Evolutionary conservation across 1,140 invertebrate genomes (phyloP), one percentile per base, ranked within the genome.

Genomic region (Drosophila sp.): DNA sequence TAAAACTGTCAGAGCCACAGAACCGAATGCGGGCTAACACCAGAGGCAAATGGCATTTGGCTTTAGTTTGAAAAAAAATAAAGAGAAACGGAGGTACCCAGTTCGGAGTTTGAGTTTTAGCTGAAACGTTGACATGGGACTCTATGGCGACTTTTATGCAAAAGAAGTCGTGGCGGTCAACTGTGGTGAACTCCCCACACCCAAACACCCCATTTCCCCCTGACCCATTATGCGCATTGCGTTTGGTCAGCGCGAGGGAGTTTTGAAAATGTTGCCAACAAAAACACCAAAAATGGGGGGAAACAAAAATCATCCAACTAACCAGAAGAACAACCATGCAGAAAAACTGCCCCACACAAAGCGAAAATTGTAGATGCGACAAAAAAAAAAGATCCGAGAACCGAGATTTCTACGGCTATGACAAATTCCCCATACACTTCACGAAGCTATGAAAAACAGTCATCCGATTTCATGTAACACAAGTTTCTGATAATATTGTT

Each of bases 81-180:
- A 41, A 7, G 3, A 17, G 3, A 41, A 41, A n/a, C 10, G 11
- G 8, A 40, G 10, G 7, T 11, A 6, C 2, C 6, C 3, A 25
- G 17, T 47, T 41, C 54, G 23, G 32, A 23, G 29, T 32, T 35
- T 29, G 11, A 54, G 56, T 40, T 56, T 33, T 29, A 56, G 62
- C 50, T 33, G 60, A 10, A 17, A 32, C n/a, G 50, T 60, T 75
- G 72, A 41, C 67, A 60, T 76, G 62, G 72, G 73, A 77, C 75
- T 62, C 47, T 40, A 63, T 64, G 76, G 75, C 69, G 75, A 78
- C 74, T 78, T 62, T 72, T 67, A 78, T 78, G 76, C 76, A 73
- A 79, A 79, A 69, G 75, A 65, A 76, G 61, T 56, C 60, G 54
- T 47, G 66, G 50, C 66, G 65, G 60, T 60, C 74, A 60, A 72